phyloP scores from a whole-genome alignment of 2,113 vertebrate genomes.

The Psettodes erumei region DNA sequence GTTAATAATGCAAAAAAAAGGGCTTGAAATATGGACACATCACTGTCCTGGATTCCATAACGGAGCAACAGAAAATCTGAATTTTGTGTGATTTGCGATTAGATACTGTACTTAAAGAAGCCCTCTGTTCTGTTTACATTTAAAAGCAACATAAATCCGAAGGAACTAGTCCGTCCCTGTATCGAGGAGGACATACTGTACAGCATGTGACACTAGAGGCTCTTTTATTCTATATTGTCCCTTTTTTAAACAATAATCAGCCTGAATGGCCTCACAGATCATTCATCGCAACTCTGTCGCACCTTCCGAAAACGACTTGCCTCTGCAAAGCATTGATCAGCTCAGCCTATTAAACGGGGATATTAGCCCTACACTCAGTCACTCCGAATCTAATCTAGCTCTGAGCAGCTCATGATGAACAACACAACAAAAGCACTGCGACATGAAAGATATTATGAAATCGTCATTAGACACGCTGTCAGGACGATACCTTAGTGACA shows the following conservation, averaged over 20 bases:
- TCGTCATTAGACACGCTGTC: constrained; percentile 40
- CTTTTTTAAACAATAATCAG: constrained; percentile 47
- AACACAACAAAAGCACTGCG: constrained; percentile 46
- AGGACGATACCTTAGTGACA: constrained; percentile 18
- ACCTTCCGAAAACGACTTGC: constrained; percentile 31
- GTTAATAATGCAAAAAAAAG: background rate
- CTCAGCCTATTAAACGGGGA: constrained; percentile 35
- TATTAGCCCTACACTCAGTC: constrained; percentile 40
- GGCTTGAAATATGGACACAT: background rate
- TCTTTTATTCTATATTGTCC: background rate
- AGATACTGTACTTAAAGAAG: background rate
- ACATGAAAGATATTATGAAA: constrained; percentile 44
- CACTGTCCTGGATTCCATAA: background rate
- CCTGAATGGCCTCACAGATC: constrained; percentile 7
- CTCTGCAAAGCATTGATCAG: constrained; percentile 49
- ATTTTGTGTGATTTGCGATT: background rate
- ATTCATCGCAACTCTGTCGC: constrained; percentile 31
- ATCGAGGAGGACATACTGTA: background rate
- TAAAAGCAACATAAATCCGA: background rate
- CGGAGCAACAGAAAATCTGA: background rate
- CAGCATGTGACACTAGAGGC: background rate
- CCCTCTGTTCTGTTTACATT: background rate
- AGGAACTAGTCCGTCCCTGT: background rate
- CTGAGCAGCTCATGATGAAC: constrained; percentile 50
- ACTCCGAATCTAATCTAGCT: constrained; percentile 49